phyloP scores from a whole-genome alignment of 2,113 vertebrate genomes.

The Pithys albifrons region DNA sequence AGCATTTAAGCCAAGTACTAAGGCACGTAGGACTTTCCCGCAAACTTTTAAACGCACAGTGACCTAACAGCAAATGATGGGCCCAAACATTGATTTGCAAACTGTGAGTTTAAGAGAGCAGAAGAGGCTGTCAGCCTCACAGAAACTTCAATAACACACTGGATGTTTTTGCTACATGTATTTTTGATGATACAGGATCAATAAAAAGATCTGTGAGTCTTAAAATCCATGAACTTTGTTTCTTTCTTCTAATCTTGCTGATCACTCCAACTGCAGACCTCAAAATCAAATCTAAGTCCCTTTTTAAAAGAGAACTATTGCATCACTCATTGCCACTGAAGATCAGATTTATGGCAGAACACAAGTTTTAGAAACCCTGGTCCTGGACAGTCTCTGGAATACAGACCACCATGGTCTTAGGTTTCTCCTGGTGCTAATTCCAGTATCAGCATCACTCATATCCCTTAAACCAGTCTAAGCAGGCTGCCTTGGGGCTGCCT shows the following conservation, averaged over 20 bases:
- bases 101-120: not conserved
- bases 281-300: not conserved
- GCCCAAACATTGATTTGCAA: rapidly evolving
- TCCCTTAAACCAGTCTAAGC: not conserved
- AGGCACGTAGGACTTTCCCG: not conserved
- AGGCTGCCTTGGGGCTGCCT: not conserved
- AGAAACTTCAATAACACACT: not conserved
- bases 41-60: not conserved
- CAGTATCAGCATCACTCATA: not conserved
- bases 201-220: not conserved
- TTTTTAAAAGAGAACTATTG: not conserved
- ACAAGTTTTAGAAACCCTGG: not conserved
- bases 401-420: not conserved
- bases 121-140: not conserved
- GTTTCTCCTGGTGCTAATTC: not conserved
- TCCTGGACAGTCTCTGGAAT: not conserved
- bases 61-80: not conserved
- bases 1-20: not conserved
- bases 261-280: not conserved
- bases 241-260: not conserved
- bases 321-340: not conserved
- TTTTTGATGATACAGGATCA: not conserved
- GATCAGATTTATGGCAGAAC: not conserved
- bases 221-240: not conserved
- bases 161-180: not conserved